A percentile compares a stretch with the other conserved stretches of the same genome.
These are phyloP conservation scores for Bombus difficillimus DNA, from an alignment of 1,140 invertebrate species.

Conservation along the genomic window DNA sequence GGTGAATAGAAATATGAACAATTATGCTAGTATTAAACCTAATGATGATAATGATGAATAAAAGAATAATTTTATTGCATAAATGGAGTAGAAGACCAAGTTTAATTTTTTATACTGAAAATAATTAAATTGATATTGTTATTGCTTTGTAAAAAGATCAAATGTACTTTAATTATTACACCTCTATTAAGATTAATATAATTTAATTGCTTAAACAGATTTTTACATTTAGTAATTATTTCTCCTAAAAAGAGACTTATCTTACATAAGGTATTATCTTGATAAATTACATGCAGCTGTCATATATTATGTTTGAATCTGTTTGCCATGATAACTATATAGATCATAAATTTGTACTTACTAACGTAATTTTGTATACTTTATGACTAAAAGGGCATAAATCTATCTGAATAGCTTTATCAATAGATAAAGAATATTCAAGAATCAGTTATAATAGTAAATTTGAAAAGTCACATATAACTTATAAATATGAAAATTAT, in stretches of 20 bases:
- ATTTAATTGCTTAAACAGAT: constrained; percentile 2
- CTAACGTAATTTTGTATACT: neutral
- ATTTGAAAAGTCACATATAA: constrained; percentile 13
- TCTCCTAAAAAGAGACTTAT: constrained; percentile 7
- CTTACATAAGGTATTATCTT: constrained; percentile 8
- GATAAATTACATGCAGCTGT: neutral
- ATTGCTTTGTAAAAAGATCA: constrained; percentile 40
- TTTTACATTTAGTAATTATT: constrained; percentile 10
- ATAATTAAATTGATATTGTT: constrained; percentile 11
- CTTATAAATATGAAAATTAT: constrained; percentile 19
- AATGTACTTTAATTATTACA: neutral
- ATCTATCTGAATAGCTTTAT: constrained; percentile 19
- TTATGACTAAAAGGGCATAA: neutral
- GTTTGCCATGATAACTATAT: constrained; percentile 25
- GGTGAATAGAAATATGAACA: constrained; percentile 88
- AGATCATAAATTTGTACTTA: constrained; percentile 19
- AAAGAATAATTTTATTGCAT: constrained; percentile 47
- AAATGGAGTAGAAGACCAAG: constrained; percentile 26
- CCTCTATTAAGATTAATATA: neutral
- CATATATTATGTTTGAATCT: constrained; percentile 26
- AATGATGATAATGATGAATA: constrained; percentile 83
- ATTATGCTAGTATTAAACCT: constrained; percentile 89
- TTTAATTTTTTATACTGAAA: constrained; percentile 39
- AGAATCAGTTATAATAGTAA: constrained; percentile 22
- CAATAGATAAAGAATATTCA: neutral